These are phyloP conservation scores for Nysson spinosus DNA, from an alignment of 2,888 invertebrate genomes.

Conservation along the genomic window DNA sequence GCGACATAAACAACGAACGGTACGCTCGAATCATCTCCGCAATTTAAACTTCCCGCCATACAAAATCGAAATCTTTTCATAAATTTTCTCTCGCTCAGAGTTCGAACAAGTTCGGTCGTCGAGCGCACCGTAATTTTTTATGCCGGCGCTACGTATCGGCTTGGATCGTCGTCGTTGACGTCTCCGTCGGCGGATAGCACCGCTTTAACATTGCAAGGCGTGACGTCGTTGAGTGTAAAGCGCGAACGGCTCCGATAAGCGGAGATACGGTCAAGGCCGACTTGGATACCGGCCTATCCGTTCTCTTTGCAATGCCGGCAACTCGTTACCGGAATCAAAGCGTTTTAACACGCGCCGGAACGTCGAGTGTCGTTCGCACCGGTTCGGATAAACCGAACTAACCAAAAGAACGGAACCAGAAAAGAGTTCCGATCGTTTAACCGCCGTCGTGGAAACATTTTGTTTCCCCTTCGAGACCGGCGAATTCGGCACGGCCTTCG, in stretches of 20 bases:
- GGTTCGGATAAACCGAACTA: too few species aligned
- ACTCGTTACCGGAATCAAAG: slow-evolving; percentile 43
- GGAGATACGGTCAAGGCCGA: slow-evolving; percentile 77
- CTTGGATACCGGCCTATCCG: slow-evolving; percentile 74
- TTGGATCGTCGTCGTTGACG: slow-evolving; percentile 47
- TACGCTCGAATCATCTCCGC: too few species aligned
- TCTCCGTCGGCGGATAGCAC: slow-evolving; percentile 35
- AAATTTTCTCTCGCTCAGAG: too few species aligned
- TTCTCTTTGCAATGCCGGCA: slow-evolving; percentile 72
- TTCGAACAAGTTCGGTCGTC: too few species aligned
- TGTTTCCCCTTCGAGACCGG: slow-evolving; percentile 9
- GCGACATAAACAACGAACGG: too few species aligned
- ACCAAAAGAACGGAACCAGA: too few species aligned
- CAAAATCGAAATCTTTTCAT: slow-evolving; percentile 8
- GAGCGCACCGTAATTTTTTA: too few species aligned
- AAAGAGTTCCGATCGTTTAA: neutral
- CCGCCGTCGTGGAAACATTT: slow-evolving; percentile 17
- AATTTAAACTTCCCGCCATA: too few species aligned
- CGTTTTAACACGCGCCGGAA: too few species aligned
- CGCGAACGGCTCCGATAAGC: slow-evolving; percentile 75
- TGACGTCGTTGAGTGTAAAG: slow-evolving; percentile 66
- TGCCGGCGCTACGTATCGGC: too few species aligned
- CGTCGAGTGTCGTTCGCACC: too few species aligned
- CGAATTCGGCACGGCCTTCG: slow-evolving; percentile 54
- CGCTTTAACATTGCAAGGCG: slow-evolving; percentile 58